These are phyloP conservation scores for Malacosoma neustria DNA, from an alignment of 2,888 invertebrate species.

Conservation along the genomic window DNA sequence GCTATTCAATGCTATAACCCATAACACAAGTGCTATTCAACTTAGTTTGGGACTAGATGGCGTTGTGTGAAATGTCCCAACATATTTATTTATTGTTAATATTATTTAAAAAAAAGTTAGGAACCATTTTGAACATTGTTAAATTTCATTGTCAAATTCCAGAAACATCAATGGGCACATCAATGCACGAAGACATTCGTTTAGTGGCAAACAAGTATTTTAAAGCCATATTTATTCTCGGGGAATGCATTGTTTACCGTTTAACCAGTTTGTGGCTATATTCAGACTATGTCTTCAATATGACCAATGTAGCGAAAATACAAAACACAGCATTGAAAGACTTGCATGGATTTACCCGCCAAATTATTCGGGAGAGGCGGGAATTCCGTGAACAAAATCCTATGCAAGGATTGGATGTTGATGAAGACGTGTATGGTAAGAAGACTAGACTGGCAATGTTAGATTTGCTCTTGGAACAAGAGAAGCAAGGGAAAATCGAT, in stretches of 20 bases:
- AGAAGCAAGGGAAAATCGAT: constrained; percentile 69
- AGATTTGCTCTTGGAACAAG: constrained; percentile 76
- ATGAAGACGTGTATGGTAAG: constrained; percentile 30
- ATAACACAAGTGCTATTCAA: no score
- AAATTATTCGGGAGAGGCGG: constrained; percentile 56
- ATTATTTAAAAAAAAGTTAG: no score
- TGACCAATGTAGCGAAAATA: constrained; percentile 6
- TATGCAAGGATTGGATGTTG: constrained; percentile 5
- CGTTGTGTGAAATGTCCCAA: no score
- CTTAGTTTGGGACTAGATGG: no score
- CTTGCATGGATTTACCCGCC: constrained; percentile 65
- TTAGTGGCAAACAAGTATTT: constrained; percentile 54
- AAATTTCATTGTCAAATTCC: constrained; percentile 4
- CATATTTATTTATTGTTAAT: no score
- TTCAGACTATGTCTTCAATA: constrained; percentile 5
- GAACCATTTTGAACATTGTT: no score
- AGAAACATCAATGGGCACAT: constrained; percentile 73
- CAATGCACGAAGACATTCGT: constrained; percentile 37
- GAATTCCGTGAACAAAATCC: constrained; percentile 14
- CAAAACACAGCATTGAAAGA: constrained; percentile 33
- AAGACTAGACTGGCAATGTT: constrained; percentile 75
- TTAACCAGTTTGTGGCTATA: constrained; percentile 17
- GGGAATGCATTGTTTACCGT: constrained; percentile 12
- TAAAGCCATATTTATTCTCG: constrained; percentile 14
- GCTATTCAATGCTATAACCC: no score